A percentile compares a stretch with the other conserved stretches of the same genome.
Evolutionary conservation across 2,113 vertebrate species (phyloP).

Genomic region (Dascyllus trimaculatus): DNA sequence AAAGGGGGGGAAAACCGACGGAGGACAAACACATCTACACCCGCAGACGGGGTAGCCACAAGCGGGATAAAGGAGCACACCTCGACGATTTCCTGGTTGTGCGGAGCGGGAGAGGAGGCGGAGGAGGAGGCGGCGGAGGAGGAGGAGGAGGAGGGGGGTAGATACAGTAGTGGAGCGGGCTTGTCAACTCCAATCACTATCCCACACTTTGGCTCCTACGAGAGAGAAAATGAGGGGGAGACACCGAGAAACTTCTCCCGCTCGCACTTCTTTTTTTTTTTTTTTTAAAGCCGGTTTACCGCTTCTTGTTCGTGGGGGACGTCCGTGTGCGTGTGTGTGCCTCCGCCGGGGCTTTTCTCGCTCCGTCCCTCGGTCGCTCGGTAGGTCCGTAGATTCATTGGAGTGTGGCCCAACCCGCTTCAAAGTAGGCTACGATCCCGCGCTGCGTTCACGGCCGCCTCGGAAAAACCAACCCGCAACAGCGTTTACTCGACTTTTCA

Average conservation of each 20-base stretch:
- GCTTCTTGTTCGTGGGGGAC: conserved; percentile 13
- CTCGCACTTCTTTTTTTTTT: conserved; percentile 24
- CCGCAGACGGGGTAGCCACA: conserved; percentile 66
- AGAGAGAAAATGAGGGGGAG: no score
- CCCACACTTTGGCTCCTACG: conserved; percentile 56
- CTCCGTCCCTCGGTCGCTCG: conserved; percentile 15
- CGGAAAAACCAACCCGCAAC: conserved; percentile 35
- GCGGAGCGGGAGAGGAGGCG: conserved; percentile 63
- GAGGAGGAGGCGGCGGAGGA: conserved; percentile 62
- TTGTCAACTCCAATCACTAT: conserved; percentile 86
- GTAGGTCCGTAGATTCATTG: conserved; percentile 56
- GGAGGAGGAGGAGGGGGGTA: conserved; percentile 62
- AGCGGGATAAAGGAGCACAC: conserved; percentile 78
- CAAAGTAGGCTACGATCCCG: conserved; percentile 72
- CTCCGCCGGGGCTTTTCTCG: conserved; percentile 31
- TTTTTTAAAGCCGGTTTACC: conserved; percentile 18
- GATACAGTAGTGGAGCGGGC: conserved; percentile 82
- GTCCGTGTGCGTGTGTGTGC: background rate
- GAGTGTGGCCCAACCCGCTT: conserved; percentile 78
- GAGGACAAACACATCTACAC: conserved; percentile 69
- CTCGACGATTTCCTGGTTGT: conserved; percentile 88
- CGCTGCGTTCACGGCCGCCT: conserved; percentile 43
- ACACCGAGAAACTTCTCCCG: conserved; percentile 26
- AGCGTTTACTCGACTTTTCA: no score
- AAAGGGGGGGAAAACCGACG: conserved; percentile 4